phyloP scores from a whole-genome alignment of 2,113 vertebrate species.

The Cairina moschata region DNA sequence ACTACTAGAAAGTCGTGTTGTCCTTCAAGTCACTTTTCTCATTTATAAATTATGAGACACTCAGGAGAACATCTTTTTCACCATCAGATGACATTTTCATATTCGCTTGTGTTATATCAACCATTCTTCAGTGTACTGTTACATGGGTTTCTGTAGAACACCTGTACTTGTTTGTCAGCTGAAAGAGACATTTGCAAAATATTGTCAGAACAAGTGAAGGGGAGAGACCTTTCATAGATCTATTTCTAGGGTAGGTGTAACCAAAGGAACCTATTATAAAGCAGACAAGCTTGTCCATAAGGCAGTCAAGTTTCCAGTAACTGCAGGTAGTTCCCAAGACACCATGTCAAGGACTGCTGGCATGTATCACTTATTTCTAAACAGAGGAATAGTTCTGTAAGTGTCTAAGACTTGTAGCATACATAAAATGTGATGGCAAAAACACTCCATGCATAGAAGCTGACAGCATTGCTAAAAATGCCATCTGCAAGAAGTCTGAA shows the following conservation, averaged over 20 bases:
- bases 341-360: neutral
- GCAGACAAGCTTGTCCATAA: neutral
- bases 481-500: neutral
- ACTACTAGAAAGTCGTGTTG: neutral
- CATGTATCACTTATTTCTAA: neutral
- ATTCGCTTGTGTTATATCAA: neutral
- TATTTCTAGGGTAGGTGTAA: neutral
- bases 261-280: neutral
- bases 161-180: neutral
- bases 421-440: neutral
- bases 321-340: neutral
- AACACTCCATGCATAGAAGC: neutral
- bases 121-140: neutral
- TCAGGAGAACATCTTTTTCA: neutral
- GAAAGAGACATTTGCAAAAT: neutral
- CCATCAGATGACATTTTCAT: neutral
- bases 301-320: neutral
- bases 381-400: neutral
- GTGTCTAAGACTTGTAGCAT: neutral
- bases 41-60: neutral
- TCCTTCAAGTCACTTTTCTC: neutral
- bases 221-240: neutral
- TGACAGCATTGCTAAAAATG: slow-evolving; percentile 17
- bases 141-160: neutral
- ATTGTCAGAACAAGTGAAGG: neutral